phyloP scores from a whole-genome alignment of 2,888 invertebrate species.

The Palloptera scutellata region DNA sequence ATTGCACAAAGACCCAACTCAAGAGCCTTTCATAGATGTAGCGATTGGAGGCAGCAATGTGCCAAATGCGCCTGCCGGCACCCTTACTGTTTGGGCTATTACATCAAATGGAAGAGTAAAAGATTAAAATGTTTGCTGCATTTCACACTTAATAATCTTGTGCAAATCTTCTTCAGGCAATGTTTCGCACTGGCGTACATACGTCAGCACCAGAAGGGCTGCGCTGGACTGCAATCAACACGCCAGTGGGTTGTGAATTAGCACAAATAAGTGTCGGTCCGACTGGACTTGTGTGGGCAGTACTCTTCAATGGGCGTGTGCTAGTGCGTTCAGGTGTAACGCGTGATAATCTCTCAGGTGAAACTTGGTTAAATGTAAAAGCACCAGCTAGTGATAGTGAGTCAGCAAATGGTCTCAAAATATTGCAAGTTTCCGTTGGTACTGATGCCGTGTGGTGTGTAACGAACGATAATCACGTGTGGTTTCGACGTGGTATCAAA shows the following conservation, averaged over 20 bases:
- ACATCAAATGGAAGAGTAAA: constrained; percentile 86
- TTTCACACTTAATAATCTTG: not conserved
- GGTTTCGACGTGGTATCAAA: constrained; percentile 83
- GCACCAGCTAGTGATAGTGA: constrained; percentile 66
- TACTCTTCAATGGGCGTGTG: constrained; percentile 83
- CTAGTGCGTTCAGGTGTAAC: constrained; percentile 85
- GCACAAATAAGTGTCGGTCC: constrained; percentile 86
- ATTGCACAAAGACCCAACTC: constrained; percentile 86
- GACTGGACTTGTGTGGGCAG: constrained; percentile 87
- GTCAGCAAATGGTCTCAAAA: constrained; percentile 69
- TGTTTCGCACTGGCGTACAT: constrained; percentile 85
- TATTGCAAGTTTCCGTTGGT: constrained; percentile 83
- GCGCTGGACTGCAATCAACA: constrained; percentile 81
- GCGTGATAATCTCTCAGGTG: constrained; percentile 71
- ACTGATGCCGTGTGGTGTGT: constrained; percentile 79
- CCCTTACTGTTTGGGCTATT: constrained; percentile 89
- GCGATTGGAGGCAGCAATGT: constrained; percentile 85
- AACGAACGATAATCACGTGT: constrained; percentile 82
- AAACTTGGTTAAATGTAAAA: constrained; percentile 82
- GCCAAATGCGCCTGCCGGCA: constrained; percentile 78
- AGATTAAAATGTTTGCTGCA: not conserved
- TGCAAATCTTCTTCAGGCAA: constrained; percentile 68
- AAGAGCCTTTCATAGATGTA: constrained; percentile 92
- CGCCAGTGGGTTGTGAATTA: constrained; percentile 82
- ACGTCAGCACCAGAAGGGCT: constrained; percentile 86